Evolutionary conservation across 2,113 vertebrate genomes (phyloP).

Genomic region (Perca schrenkii): DNA sequence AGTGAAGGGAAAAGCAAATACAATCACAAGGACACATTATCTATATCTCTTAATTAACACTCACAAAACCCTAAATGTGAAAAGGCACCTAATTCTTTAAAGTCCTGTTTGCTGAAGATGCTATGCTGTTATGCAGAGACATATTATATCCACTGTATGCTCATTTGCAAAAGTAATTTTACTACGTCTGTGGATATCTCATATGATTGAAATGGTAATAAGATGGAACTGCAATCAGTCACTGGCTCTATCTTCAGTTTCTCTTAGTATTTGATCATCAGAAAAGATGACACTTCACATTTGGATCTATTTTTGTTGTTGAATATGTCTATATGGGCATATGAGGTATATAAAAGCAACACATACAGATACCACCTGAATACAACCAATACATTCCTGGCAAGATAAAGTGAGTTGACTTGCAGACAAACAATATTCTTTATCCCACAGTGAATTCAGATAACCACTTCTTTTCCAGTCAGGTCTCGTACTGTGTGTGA

Average conservation of each 20-base stretch:
- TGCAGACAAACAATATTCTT: slow-evolving; percentile 4
- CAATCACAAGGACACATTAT: not conserved
- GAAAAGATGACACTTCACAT: not conserved
- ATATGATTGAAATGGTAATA: slow-evolving; percentile 24
- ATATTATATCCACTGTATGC: slow-evolving; percentile 2
- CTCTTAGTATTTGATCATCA: not conserved
- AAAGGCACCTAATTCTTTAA: slow-evolving; percentile 11
- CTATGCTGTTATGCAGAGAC: not conserved
- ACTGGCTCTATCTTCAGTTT: not conserved
- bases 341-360: not conserved
- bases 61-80: not conserved
- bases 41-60: not conserved
- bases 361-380: not conserved
- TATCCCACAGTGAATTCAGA: slow-evolving; percentile 20
- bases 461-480: slow-evolving; percentile 11
- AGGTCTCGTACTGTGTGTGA: slow-evolving; percentile 1
- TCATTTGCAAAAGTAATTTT: slow-evolving; percentile 28
- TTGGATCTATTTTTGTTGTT: slow-evolving; percentile 1
- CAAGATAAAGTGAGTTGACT: slow-evolving; percentile 1
- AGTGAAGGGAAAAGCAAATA: slow-evolving; percentile 7
- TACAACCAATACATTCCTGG: not conserved
- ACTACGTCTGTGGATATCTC: slow-evolving; percentile 4
- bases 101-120: not conserved
- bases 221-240: slow-evolving; percentile 14
- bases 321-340: not conserved